These are phyloP conservation scores for Chaetodon trifasciatus DNA, from an alignment of 2,797 vertebrate species.

Conservation along the genomic window DNA sequence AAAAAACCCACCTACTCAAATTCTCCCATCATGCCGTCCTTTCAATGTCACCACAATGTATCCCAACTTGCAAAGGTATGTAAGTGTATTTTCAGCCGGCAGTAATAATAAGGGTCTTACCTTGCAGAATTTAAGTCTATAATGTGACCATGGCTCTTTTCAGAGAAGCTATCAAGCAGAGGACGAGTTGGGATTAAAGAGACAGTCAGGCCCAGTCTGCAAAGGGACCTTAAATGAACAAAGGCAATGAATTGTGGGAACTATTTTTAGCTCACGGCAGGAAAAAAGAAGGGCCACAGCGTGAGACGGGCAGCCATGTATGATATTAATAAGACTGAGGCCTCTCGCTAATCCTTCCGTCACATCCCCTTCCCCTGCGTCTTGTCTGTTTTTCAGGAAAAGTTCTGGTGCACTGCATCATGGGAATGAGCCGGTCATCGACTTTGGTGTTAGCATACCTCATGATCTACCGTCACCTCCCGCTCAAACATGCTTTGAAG, in stretches of 20 bases:
- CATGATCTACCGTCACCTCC: constrained; percentile 91
- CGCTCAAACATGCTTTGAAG: constrained; percentile 88
- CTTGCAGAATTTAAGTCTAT: constrained; percentile 77
- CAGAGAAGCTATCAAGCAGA: constrained; percentile 72
- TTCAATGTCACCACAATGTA: constrained; percentile 66
- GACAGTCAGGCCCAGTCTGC: constrained; percentile 57
- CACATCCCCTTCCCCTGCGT: constrained; percentile 42
- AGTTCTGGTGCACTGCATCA: constrained; percentile 96
- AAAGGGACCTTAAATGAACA: constrained; percentile 79
- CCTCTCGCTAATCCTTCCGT: constrained; percentile 71
- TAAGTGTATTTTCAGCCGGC: constrained; percentile 62
- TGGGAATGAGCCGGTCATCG: constrained; percentile 97
- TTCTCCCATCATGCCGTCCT: constrained; percentile 37
- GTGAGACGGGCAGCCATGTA: constrained; percentile 80
- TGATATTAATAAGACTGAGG: constrained; percentile 83
- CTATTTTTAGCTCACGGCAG: constrained; percentile 80
- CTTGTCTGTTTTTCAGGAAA: constrained; percentile 86
- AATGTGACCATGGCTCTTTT: constrained; percentile 71
- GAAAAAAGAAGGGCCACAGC: constrained; percentile 66
- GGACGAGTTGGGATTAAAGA: constrained; percentile 75
- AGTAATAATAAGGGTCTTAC: constrained; percentile 77
- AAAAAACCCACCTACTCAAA: constrained; percentile 49
- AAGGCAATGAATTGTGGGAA: constrained; percentile 74
- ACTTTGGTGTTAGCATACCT: constrained; percentile 96
- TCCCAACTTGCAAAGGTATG: constrained; percentile 50